Percentiles rank a stretch among this genome's conserved stretches.
phyloP scores from a whole-genome alignment of 2,797 vertebrate species.

The Micromesistius poutassou region DNA sequence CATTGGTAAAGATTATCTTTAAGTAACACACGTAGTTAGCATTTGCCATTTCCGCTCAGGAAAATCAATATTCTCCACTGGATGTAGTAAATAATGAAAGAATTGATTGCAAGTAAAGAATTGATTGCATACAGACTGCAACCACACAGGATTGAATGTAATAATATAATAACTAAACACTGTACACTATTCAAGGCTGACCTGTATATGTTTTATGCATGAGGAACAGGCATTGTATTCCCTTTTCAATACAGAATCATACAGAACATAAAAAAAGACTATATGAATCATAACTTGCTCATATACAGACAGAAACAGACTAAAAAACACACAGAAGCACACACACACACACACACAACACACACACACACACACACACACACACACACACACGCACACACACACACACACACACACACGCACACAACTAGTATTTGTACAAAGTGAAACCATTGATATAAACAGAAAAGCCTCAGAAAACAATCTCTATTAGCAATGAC shows the following conservation, averaged over 20 bases:
- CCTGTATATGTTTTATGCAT: conserved; percentile 60
- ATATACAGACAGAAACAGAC: conserved; percentile 11
- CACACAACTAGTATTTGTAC: conserved; percentile 27
- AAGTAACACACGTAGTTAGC: neutral
- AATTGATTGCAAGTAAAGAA: conserved; percentile 41
- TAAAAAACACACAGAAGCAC: conserved; percentile 10
- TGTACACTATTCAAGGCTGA: conserved; percentile 48
- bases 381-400: too few relatives aligned
- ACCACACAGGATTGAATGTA: neutral
- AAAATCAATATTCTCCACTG: neutral
- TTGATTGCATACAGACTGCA: conserved; percentile 51
- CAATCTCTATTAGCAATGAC: conserved; percentile 42
- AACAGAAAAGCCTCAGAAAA: conserved; percentile 38
- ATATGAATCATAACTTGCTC: neutral
- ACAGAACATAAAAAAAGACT: too few relatives aligned
- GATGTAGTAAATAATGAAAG: neutral
- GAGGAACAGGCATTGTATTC: conserved; percentile 31
- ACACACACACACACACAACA: conserved; percentile 12
- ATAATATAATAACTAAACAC: conserved; percentile 32
- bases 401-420: too few relatives aligned
- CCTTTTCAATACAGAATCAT: neutral
- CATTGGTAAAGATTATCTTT: conserved; percentile 1
- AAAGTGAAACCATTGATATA: conserved; percentile 45
- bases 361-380: too few relatives aligned
- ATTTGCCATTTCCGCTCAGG: neutral